These are phyloP conservation scores for Oncopodura yosiiana DNA, from an alignment of 1,140 invertebrate genomes.

Conservation along the genomic window DNA sequence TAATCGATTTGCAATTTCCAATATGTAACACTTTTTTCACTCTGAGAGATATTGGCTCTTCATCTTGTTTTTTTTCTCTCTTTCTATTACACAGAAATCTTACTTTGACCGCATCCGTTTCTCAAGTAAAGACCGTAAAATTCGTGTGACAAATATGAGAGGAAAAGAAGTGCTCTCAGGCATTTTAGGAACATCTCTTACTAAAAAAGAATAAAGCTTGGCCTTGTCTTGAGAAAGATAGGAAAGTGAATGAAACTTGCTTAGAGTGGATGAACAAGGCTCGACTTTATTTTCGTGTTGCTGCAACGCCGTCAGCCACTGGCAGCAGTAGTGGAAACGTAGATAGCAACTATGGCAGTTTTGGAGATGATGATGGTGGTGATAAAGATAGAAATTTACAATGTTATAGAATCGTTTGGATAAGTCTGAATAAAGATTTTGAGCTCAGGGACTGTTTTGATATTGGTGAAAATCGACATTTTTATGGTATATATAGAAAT, in stretches of 20 bases:
- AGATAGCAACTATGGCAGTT: constrained; percentile 24
- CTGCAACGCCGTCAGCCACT: constrained; percentile 43
- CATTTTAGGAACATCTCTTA: constrained; percentile 52
- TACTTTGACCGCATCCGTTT: constrained; percentile 76
- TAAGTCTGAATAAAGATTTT: constrained; percentile 51
- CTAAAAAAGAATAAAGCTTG: constrained; percentile 51
- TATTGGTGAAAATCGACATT: constrained; percentile 40
- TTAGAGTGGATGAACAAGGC: constrained; percentile 69
- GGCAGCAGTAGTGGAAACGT: not conserved
- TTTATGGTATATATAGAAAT: too few relatives aligned
- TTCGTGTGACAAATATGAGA: constrained; percentile 59
- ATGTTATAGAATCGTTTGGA: constrained; percentile 75
- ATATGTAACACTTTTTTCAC: too few relatives aligned
- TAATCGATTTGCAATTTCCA: too few relatives aligned
- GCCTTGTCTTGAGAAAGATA: constrained; percentile 54
- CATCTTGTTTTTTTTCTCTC: constrained; percentile 1
- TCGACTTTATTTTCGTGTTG: constrained; percentile 54
- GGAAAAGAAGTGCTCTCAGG: constrained; percentile 61
- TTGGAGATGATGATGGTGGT: not conserved
- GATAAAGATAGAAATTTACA: constrained; percentile 38
- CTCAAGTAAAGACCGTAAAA: constrained; percentile 62
- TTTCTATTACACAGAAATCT: constrained; percentile 48
- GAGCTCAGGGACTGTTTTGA: constrained; percentile 73
- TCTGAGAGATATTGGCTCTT: too few relatives aligned
- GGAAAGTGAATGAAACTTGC: constrained; percentile 48